Conservation (phyloP, 2,113 vertebrate species). For the Sphaerodactylus townsendi region DNA sequence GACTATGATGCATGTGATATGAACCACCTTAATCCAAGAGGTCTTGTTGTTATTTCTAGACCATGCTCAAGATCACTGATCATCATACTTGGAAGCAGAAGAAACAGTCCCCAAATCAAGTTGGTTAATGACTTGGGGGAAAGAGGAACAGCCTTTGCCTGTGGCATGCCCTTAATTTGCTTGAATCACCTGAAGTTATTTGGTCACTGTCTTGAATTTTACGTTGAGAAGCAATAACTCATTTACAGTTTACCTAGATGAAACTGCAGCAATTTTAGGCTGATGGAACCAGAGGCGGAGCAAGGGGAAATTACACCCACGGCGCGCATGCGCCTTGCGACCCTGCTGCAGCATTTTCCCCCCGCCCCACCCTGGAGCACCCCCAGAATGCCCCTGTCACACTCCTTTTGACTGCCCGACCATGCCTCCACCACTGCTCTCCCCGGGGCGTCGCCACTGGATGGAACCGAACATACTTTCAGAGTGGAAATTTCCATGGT, state of each 20-base stretch:
- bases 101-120: neutral
- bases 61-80: neutral
- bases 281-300: neutral
- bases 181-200: neutral
- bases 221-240: neutral
- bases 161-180: neutral
- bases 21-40: neutral
- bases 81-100: neutral
- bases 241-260: neutral
- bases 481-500: neutral
- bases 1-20: neutral
- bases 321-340: too few relatives aligned
- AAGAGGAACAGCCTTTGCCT: neutral
- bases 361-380: too few relatives aligned
- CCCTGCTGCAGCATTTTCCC: too few relatives aligned
- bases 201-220: neutral
- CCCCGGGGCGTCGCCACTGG: too few relatives aligned
- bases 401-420: too few relatives aligned
- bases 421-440: too few relatives aligned
- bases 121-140: neutral
- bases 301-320: too few relatives aligned
- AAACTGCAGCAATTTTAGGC: neutral
- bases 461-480: neutral
- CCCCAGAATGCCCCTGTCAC: too few relatives aligned
- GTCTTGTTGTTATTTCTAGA: too few relatives aligned